Conservation (phyloP, 2,888 invertebrate species). For the Temnothorax ravouxi region DNA sequence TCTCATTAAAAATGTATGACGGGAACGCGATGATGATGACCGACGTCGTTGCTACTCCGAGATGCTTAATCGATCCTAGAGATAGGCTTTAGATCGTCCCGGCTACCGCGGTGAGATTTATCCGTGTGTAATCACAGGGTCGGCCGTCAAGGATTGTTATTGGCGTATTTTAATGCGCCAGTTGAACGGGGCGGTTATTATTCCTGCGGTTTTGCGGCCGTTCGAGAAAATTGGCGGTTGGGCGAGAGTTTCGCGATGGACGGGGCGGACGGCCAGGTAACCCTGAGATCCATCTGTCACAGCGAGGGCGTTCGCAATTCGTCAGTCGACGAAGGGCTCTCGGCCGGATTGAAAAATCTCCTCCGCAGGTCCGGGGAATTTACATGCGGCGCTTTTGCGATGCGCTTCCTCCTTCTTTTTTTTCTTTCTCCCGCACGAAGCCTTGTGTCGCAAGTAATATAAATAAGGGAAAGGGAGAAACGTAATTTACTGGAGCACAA, state of each 20-base stretch:
- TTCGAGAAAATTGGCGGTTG: slow-evolving; percentile 83
- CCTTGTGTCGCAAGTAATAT: slow-evolving; percentile 40
- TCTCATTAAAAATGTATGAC: slow-evolving; percentile 73
- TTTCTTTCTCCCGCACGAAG: not conserved
- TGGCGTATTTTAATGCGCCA: slow-evolving; percentile 81
- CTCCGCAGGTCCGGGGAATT: slow-evolving; percentile 62
- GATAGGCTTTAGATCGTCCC: slow-evolving; percentile 65
- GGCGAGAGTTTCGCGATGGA: slow-evolving; percentile 59
- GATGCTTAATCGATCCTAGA: slow-evolving; percentile 51
- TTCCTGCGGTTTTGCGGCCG: slow-evolving; percentile 83
- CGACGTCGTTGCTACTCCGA: slow-evolving; percentile 71
- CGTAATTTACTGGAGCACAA: slow-evolving; percentile 38
- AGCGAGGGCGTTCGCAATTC: slow-evolving; percentile 78
- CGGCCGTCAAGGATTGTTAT: slow-evolving; percentile 81
- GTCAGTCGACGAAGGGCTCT: slow-evolving; percentile 69
- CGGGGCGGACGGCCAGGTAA: slow-evolving; percentile 72
- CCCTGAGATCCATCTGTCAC: slow-evolving; percentile 81
- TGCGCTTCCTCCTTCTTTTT: not conserved
- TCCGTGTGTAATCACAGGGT: slow-evolving; percentile 82
- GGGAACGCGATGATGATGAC: slow-evolving; percentile 74
- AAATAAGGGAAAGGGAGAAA: slow-evolving; percentile 21
- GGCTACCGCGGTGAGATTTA: slow-evolving; percentile 83
- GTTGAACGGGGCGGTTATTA: slow-evolving; percentile 81
- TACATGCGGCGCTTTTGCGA: slow-evolving; percentile 60
- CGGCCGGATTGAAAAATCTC: slow-evolving; percentile 72